Conservation (phyloP, 2,888 invertebrate species). For the Buathra laborator region DNA sequence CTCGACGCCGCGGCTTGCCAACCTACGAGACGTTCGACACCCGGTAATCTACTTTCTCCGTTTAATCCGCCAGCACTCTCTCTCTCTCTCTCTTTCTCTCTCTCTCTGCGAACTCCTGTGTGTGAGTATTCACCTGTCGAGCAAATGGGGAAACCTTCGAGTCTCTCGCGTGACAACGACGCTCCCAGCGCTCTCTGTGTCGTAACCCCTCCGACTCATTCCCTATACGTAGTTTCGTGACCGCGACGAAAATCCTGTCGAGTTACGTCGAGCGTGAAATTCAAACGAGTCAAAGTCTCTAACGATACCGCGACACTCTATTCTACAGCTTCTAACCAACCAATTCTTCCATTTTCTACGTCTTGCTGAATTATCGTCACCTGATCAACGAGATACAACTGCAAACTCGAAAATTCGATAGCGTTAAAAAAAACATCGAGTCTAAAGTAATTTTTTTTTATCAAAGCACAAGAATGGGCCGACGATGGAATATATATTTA, state of each 20-base stretch:
- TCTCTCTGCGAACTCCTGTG: slow-evolving; percentile 1
- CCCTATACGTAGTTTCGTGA: slow-evolving; percentile 33
- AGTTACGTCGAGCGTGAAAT: slow-evolving; percentile 63
- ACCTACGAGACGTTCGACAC: slow-evolving; percentile 52
- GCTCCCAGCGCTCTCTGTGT: slow-evolving; percentile 4
- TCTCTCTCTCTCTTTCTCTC: slow-evolving; percentile 36
- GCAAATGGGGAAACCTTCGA: slow-evolving; percentile 2
- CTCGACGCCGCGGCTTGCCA: slow-evolving; percentile 5
- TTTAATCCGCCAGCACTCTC: slow-evolving; percentile 50
- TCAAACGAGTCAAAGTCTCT: slow-evolving; percentile 44
- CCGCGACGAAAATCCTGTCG: slow-evolving; percentile 46
- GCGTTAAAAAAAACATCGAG: neutral
- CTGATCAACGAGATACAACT: neutral
- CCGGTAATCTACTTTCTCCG: slow-evolving; percentile 65
- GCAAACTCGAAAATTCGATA: neutral
- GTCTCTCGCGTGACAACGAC: slow-evolving; percentile 43
- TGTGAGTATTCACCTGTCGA: slow-evolving; percentile 52
- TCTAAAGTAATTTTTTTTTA: too few relatives aligned
- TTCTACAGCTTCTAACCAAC: neutral
- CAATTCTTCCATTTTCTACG: neutral
- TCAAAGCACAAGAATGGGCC: too few relatives aligned
- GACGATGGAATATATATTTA: too few relatives aligned
- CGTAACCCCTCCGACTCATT: slow-evolving; percentile 5
- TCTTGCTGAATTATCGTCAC: slow-evolving; percentile 38
- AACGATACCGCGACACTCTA: too few relatives aligned